These are phyloP conservation scores for Drosophila pachea DNA, from an alignment of 1,140 invertebrate species.

Conservation along the genomic window DNA sequence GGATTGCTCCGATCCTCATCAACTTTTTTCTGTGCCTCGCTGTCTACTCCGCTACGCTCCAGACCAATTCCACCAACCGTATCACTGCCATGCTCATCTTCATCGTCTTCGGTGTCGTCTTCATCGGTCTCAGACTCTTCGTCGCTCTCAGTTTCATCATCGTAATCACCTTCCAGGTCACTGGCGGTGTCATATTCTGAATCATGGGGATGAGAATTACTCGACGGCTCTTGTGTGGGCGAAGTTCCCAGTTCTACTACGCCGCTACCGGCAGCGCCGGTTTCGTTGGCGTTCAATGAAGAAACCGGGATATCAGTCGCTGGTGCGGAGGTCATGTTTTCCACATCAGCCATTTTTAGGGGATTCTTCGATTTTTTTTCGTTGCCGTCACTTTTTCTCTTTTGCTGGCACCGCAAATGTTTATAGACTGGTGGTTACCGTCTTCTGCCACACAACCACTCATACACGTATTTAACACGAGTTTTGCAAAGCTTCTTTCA, in stretches of 20 bases:
- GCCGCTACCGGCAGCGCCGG: slow-evolving; percentile 30
- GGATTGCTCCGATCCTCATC: slow-evolving; percentile 97
- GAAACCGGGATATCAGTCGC: slow-evolving; percentile 61
- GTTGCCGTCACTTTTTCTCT: slow-evolving; percentile 11
- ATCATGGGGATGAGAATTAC: slow-evolving; percentile 76
- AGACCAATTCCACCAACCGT: slow-evolving; percentile 78
- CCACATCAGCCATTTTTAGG: slow-evolving; percentile 69
- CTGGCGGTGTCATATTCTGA: slow-evolving; percentile 78
- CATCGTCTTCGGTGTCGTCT: slow-evolving; percentile 78
- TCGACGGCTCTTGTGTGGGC: slow-evolving; percentile 67
- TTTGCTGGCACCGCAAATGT: slow-evolving; percentile 27
- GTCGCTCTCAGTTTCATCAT: slow-evolving; percentile 74
- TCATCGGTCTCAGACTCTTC: slow-evolving; percentile 63
- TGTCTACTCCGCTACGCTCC: slow-evolving; percentile 80
- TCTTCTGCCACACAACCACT: slow-evolving; percentile 19
- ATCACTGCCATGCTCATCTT: slow-evolving; percentile 79
- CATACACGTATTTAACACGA: slow-evolving; percentile 23
- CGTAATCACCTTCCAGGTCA: slow-evolving; percentile 75
- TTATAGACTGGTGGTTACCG: slow-evolving; percentile 31
- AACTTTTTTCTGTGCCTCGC: slow-evolving; percentile 85
- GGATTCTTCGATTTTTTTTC: slow-evolving; percentile 53
- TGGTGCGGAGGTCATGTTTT: slow-evolving; percentile 59
- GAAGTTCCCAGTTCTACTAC: slow-evolving; percentile 62
- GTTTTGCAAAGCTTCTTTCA: slow-evolving; percentile 7
- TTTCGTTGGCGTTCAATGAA: slow-evolving; percentile 41